phyloP scores from a whole-genome alignment of 2,113 vertebrate species.

The Pungitius pungitius region DNA sequence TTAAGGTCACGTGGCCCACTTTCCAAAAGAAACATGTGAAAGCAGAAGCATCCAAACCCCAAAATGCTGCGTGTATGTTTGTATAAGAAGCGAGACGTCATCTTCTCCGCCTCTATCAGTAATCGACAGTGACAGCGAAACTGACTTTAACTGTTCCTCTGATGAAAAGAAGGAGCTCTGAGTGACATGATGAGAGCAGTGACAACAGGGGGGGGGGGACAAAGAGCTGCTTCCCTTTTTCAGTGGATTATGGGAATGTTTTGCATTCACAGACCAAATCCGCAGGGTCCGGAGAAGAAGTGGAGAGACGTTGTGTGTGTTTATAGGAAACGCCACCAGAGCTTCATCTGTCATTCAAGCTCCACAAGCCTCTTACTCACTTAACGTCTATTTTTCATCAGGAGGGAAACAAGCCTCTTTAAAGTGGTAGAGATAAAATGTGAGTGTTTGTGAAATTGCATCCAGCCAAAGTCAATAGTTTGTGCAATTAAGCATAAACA shows the following conservation, averaged over 20 bases:
- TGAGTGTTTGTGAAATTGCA: background rate
- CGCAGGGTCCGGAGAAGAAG: background rate
- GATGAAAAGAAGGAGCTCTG: slow-evolving; percentile 22
- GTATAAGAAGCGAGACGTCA: background rate
- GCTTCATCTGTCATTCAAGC: background rate
- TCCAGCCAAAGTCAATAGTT: slow-evolving; percentile 28
- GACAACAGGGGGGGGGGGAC: slow-evolving; percentile 10
- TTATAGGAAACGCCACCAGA: background rate
- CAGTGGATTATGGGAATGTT: slow-evolving; percentile 10
- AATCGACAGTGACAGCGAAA: slow-evolving; percentile 16
- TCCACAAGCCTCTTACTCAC: background rate
- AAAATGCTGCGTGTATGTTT: background rate
- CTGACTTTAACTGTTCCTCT: slow-evolving; percentile 21
- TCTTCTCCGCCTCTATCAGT: slow-evolving; percentile 21
- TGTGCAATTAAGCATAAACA: slow-evolving; percentile 12
- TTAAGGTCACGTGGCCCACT: background rate
- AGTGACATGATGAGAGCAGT: slow-evolving; percentile 1
- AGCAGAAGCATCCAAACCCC: background rate
- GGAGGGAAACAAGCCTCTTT: background rate
- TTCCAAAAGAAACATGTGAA: background rate
- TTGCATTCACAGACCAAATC: slow-evolving; percentile 19
- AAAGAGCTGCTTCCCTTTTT: slow-evolving; percentile 22
- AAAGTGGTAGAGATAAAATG: background rate
- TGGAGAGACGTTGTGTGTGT: slow-evolving; percentile 3
- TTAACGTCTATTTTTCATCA: background rate